phyloP scores from a whole-genome alignment of 30 jellyfish, hydroid and myxozoan species.

The Rhopilema esculentum region DNA sequence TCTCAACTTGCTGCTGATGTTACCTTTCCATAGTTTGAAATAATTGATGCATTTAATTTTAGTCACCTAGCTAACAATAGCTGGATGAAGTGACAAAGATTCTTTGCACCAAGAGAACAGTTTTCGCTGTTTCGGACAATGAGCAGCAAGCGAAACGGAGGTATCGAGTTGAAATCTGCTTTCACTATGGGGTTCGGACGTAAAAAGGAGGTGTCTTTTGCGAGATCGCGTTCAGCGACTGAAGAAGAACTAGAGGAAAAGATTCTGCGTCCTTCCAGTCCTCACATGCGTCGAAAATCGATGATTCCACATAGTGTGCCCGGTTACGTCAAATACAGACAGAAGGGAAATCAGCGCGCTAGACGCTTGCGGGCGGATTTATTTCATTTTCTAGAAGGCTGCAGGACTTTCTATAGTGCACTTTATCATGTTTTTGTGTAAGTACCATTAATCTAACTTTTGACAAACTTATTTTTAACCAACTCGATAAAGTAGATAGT shows the following conservation, averaged over 20 bases:
- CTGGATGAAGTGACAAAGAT: not conserved
- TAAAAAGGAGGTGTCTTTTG: slow-evolving; percentile 7
- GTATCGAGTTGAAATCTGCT: slow-evolving; percentile 52
- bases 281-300: slow-evolving; percentile 17
- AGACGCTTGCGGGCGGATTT: slow-evolving; percentile 68
- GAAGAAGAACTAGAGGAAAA: slow-evolving; percentile 58
- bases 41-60: not conserved
- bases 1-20: not conserved
- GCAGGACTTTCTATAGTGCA: slow-evolving; percentile 42
- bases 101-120: slow-evolving; percentile 5
- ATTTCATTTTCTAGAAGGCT: slow-evolving; percentile 71
- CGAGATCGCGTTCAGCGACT: slow-evolving; percentile 13
- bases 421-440: slow-evolving; percentile 64
- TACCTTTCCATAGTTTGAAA: not conserved
- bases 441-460: slow-evolving; percentile 37
- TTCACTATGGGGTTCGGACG: slow-evolving; percentile 44
- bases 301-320: slow-evolving; percentile 31
- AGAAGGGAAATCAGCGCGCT: slow-evolving; percentile 25
- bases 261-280: slow-evolving; percentile 51
- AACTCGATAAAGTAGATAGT: too few relatives aligned
- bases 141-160: slow-evolving; percentile 58
- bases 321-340: slow-evolving; percentile 21
- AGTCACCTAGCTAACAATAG: slow-evolving; percentile 19
- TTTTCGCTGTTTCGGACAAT: not conserved
- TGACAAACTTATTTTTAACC: too few relatives aligned